These are phyloP conservation scores for Ranitomeya variabilis DNA, from an alignment of 2,113 vertebrate species.

Conservation along the genomic window DNA sequence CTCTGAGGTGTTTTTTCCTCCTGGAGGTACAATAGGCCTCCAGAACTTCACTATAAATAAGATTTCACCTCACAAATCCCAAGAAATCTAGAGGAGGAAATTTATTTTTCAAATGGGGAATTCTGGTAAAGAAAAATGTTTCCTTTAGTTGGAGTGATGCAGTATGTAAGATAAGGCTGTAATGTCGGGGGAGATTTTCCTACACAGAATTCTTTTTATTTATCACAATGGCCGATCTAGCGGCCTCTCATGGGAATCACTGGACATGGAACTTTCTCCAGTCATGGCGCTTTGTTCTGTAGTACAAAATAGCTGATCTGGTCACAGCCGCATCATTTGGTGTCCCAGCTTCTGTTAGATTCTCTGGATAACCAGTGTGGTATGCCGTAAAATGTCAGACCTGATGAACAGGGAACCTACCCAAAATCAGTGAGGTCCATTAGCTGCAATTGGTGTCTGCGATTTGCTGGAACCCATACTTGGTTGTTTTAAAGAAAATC, in stretches of 20 bases:
- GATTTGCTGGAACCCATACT: too few species aligned
- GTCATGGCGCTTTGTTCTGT: neutral
- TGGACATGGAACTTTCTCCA: neutral
- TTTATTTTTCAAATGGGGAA: neutral
- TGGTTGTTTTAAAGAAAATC: too few species aligned
- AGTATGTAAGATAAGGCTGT: neutral
- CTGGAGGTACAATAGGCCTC: too few species aligned
- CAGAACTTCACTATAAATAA: neutral
- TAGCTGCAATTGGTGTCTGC: too few species aligned
- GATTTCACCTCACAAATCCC: neutral
- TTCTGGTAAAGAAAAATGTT: neutral
- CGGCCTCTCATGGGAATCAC: neutral
- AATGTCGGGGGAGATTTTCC: neutral
- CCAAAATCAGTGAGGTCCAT: too few species aligned
- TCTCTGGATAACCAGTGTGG: too few species aligned
- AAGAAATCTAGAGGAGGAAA: slow-evolving; percentile 1
- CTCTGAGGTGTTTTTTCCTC: too few species aligned
- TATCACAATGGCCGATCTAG: neutral
- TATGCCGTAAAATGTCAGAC: too few species aligned
- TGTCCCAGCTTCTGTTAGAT: neutral
- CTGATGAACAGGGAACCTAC: too few species aligned
- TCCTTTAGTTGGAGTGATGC: neutral
- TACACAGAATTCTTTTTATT: neutral
- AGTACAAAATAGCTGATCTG: neutral
- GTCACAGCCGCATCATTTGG: too few species aligned